Base-by-base conservation (phyloP, 2,888 invertebrate species). In the Pandemis cinnamomeana region DNA sequence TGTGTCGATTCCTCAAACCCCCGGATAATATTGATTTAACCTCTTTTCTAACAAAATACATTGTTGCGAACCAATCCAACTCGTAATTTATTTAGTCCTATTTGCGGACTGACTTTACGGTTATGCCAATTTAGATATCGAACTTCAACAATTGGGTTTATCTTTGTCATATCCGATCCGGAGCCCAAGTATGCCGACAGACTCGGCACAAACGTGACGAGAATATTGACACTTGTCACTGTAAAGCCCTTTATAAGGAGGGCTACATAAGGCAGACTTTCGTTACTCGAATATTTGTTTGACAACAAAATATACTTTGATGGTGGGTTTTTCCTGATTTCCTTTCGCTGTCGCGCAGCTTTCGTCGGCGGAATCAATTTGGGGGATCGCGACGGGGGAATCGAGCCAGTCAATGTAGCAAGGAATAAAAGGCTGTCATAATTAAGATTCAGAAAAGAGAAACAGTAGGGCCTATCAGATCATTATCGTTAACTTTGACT, bases 141-240 rank as follows among this genome's bases (percentile, higher is more conserved):
- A 80, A 80, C 77, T 79, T 79, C 79, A 78, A 79, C 83, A 83
- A 81, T 84, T 81, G 84, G 83, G 80, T 83, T 86, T 82, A 69
- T 84, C 83, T 86, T 77, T 81, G 83, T 84, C 84, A 84, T 81
- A 82, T 81, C 81, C 81, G 78, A 82, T 78, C 80, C 80, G 75
- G 76, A 80, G 77, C 81, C 80, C 78, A 84, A 81, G 82, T 82
- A 81, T 81, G 82, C 80, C 77, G 79, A 81, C 80, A 75, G 72
- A 60, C 69, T 58, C 67, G 75, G 81, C 82, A 83, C 79, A 83
- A 83, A 87, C 86, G 86, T 87, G 86, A 79, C 76, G 69, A 63
- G 82, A 84, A 83, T 85, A 78, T 71, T 68, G 71, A 78, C 77
- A 77, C 77, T 76, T 71, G 67, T 73, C 53, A 61, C 67, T 41